These are phyloP conservation scores for Acheta domesticus DNA, from an alignment of 2,888 invertebrate genomes.

Conservation along the genomic window DNA sequence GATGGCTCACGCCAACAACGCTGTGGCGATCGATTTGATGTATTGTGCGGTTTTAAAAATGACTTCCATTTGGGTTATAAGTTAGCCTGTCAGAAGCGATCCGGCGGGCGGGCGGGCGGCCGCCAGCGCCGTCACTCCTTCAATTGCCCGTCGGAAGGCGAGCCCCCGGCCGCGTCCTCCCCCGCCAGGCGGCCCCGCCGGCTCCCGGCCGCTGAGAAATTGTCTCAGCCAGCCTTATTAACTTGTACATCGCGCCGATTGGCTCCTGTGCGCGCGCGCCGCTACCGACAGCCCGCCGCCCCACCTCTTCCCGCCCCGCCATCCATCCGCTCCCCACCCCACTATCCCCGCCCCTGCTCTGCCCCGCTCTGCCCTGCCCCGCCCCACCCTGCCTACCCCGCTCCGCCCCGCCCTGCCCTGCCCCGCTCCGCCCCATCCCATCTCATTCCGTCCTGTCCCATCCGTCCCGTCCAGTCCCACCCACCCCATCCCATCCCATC, in stretches of 20 bases:
- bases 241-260: background rate
- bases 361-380: background rate
- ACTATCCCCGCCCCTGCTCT: background rate
- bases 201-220: background rate
- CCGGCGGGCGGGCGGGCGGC: background rate
- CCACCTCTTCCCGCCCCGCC: background rate
- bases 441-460: too few species aligned
- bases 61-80: background rate
- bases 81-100: slow-evolving; percentile 2
- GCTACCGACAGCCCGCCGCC: background rate
- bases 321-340: too few species aligned
- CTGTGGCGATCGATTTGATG: background rate
- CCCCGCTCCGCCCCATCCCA: too few species aligned
- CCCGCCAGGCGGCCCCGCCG: background rate
- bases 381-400: background rate
- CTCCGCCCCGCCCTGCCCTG: too few species aligned
- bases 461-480: too few species aligned
- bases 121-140: background rate
- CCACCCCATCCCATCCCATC: too few species aligned
- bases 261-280: background rate
- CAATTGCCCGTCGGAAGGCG: background rate
- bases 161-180: background rate
- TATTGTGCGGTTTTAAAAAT: slow-evolving; percentile 18
- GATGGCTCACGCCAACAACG: background rate
- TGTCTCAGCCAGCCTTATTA: background rate